These are phyloP conservation scores for Astropecten irregularis DNA, from an alignment of 53 echinoderm and acorn worm genomes.

Conservation along the genomic window DNA sequence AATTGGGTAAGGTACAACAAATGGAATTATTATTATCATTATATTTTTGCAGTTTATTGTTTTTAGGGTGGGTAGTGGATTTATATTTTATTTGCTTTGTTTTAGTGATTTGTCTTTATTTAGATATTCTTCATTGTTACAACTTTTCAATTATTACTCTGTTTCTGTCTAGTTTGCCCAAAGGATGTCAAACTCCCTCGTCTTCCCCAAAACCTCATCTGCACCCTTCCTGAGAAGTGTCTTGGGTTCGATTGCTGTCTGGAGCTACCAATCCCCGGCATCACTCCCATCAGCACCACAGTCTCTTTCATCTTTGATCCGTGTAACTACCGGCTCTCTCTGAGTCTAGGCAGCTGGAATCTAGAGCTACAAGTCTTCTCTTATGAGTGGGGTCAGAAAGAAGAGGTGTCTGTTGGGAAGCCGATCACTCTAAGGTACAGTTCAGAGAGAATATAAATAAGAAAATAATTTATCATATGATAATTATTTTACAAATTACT, in stretches of 20 bases:
- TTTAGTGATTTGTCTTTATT: too few species aligned
- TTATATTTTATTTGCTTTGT: too few species aligned
- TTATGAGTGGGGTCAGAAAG: constrained; percentile 43
- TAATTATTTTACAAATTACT: too few species aligned
- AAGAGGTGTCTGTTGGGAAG: constrained; percentile 20
- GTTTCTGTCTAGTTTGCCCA: constrained; percentile 50
- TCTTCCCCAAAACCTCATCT: constrained; percentile 26
- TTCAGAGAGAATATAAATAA: too few species aligned
- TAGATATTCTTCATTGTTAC: too few species aligned
- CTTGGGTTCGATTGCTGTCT: constrained; percentile 51
- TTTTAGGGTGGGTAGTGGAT: too few species aligned
- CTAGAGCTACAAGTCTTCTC: neutral
- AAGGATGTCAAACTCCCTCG: constrained; percentile 27
- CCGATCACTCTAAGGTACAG: constrained; percentile 36
- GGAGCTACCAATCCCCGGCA: constrained; percentile 7
- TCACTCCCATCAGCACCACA: constrained; percentile 29
- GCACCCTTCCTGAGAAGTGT: constrained; percentile 55
- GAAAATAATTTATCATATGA: too few species aligned
- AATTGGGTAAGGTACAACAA: too few species aligned
- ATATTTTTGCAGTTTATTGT: too few species aligned
- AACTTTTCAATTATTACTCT: too few species aligned
- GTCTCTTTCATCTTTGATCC: constrained; percentile 46
- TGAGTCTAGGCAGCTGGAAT: constrained; percentile 27
- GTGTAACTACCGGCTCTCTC: constrained; percentile 4
- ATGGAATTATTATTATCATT: too few species aligned